Percentiles rank a stretch among this genome's conserved stretches.
Conservation (phyloP, 2,797 vertebrate genomes). For the Sebastes itinus region DNA sequence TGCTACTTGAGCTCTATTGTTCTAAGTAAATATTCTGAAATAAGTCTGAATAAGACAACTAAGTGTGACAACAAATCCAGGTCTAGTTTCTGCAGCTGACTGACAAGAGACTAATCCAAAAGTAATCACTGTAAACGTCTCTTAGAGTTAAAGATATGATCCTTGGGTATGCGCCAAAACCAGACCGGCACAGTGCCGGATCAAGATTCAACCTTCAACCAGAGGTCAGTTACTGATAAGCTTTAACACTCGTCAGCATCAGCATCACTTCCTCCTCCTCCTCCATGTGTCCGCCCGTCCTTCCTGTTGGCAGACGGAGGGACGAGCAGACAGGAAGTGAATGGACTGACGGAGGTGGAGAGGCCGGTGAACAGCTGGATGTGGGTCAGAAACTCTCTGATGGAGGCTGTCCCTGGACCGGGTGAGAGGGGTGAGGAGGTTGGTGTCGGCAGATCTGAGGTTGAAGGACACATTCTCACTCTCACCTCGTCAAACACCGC, state of each 20-base stretch:
- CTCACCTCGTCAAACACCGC: no score
- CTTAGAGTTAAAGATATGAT: not conserved
- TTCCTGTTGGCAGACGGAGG: conserved; percentile 27
- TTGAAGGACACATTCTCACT: no score
- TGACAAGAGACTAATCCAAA: not conserved
- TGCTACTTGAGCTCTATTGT: not conserved
- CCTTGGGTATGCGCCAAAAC: not conserved
- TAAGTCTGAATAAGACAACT: not conserved
- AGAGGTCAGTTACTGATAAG: not conserved
- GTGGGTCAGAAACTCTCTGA: conserved; percentile 5
- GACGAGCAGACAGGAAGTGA: conserved; percentile 32
- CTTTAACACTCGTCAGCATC: not conserved
- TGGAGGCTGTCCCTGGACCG: not conserved
- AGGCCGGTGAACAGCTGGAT: conserved; percentile 64
- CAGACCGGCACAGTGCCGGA: not conserved
- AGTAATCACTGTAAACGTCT: not conserved
- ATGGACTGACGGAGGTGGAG: conserved; percentile 27
- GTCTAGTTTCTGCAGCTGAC: not conserved
- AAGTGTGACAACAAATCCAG: not conserved
- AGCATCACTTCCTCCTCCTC: conserved; percentile 1
- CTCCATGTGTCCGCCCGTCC: not conserved
- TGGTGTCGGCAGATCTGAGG: no score
- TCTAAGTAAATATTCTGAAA: not conserved
- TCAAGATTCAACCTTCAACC: not conserved
- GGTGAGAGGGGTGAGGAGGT: not conserved